Evolutionary conservation across 2,113 vertebrate genomes (phyloP).

Genomic region (Labeo rohita): DNA sequence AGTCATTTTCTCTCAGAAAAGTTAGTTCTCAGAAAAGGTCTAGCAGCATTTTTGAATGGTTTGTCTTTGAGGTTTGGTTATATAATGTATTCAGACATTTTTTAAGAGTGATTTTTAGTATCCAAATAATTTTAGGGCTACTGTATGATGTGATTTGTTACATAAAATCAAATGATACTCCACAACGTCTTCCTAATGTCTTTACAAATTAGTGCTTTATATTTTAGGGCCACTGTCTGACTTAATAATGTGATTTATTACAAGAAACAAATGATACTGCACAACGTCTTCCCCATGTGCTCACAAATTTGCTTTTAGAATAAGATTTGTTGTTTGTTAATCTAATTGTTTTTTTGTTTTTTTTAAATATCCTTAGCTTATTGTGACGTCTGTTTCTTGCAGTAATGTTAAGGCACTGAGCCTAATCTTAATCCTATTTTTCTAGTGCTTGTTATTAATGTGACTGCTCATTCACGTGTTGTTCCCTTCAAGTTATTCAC

Average conservation of each 20-base stretch:
- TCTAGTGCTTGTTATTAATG: conserved; percentile 42
- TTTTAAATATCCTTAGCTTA: conserved; percentile 35
- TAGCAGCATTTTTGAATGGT: background rate
- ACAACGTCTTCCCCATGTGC: background rate
- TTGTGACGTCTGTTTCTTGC: background rate
- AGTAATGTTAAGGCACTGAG: conserved; percentile 17
- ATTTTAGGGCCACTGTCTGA: background rate
- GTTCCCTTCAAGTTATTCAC: background rate
- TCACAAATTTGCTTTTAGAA: background rate
- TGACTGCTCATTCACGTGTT: conserved; percentile 1
- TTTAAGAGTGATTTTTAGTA: background rate
- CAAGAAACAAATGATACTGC: background rate
- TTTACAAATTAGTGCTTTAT: background rate
- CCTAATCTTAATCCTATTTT: conserved; percentile 40
- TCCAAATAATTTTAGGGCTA: background rate
- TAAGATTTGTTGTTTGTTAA: conserved; percentile 32
- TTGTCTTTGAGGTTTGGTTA: background rate
- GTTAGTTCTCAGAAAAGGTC: background rate
- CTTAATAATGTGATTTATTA: background rate
- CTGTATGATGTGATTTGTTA: background rate
- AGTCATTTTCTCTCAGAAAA: background rate
- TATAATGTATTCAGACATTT: background rate
- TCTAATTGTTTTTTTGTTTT: background rate
- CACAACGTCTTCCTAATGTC: background rate
- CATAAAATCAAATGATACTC: background rate